A percentile compares a stretch with the other conserved stretches of the same genome.
These are phyloP conservation scores for Hydractinia symbiolongicarpus DNA, from an alignment of 30 jellyfish, hydroid and myxozoan species.

Conservation along the genomic window DNA sequence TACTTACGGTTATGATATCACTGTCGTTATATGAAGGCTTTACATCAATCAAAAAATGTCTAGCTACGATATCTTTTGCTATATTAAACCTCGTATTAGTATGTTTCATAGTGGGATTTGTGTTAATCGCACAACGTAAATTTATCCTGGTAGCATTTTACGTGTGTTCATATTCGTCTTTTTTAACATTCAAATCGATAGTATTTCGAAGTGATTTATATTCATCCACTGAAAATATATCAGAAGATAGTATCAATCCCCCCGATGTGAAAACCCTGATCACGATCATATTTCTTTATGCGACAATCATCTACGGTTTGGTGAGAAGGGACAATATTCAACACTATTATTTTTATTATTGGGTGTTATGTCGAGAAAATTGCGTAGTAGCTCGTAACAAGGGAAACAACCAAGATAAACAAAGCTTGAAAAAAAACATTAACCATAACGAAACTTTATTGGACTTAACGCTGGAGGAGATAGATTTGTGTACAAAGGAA, in stretches of 20 bases:
- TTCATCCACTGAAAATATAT: not conserved
- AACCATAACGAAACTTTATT: slow-evolving; percentile 27
- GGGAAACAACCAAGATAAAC: not conserved
- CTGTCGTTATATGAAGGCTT: not conserved
- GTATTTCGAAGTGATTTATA: not conserved
- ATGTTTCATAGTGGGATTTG: not conserved
- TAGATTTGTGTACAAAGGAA: not conserved
- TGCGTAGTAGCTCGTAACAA: not conserved
- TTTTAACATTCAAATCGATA: not conserved
- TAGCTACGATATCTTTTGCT: not conserved
- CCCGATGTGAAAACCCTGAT: slow-evolving; percentile 1
- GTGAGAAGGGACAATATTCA: slow-evolving; percentile 9
- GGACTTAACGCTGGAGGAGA: slow-evolving; percentile 7
- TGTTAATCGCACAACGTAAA: not conserved
- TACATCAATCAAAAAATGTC: not conserved
- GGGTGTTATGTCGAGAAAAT: slow-evolving; percentile 20
- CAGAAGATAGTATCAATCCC: not conserved
- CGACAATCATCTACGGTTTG: slow-evolving; percentile 9
- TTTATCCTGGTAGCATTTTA: not conserved
- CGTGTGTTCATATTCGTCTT: not conserved
- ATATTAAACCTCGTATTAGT: not conserved
- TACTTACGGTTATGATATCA: not conserved
- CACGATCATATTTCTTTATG: not conserved
- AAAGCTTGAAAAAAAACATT: not conserved
- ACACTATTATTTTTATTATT: slow-evolving; percentile 24